Percentiles rank a stretch among this genome's conserved stretches.
Conservation (phyloP, 2,797 vertebrate species). For the Pseudocheirus occidentalis region DNA sequence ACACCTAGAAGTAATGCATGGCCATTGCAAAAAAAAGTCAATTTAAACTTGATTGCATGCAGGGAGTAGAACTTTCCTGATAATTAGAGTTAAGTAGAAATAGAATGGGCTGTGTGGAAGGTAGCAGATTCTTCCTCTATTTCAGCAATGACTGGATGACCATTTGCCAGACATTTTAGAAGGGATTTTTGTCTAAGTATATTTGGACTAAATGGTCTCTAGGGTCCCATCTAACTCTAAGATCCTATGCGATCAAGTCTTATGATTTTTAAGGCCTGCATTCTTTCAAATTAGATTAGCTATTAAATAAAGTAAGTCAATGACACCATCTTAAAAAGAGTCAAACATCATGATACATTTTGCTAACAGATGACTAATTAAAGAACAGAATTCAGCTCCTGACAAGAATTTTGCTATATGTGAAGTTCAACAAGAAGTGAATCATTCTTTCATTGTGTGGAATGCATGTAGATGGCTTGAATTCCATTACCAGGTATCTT, state of each 20-base stretch:
- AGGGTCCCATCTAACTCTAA: not conserved
- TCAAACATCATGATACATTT: not conserved
- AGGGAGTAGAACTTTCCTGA: not conserved
- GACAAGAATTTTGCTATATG: not conserved
- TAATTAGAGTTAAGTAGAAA: not conserved
- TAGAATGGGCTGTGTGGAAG: not conserved
- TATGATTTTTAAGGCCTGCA: not conserved
- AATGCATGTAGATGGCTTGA: not conserved
- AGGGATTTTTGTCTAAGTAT: not conserved
- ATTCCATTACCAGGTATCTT: not conserved
- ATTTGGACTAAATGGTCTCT: not conserved
- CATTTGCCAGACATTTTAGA: not conserved
- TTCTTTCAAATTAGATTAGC: not conserved
- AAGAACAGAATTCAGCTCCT: not conserved
- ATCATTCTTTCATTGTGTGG: constrained; percentile 1
- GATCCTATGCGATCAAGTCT: not conserved
- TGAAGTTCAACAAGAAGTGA: not conserved
- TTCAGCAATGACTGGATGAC: not conserved
- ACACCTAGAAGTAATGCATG: not conserved
- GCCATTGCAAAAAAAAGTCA: not conserved
- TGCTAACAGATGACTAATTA: not conserved
- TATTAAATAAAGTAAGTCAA: not conserved
- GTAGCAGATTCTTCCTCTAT: not conserved
- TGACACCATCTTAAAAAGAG: not conserved
- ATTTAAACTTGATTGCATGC: not conserved